Percentiles rank a stretch among this genome's conserved stretches.
These are phyloP conservation scores for Alosa alosa DNA, from an alignment of 2,113 vertebrate species.

Conservation along the genomic window DNA sequence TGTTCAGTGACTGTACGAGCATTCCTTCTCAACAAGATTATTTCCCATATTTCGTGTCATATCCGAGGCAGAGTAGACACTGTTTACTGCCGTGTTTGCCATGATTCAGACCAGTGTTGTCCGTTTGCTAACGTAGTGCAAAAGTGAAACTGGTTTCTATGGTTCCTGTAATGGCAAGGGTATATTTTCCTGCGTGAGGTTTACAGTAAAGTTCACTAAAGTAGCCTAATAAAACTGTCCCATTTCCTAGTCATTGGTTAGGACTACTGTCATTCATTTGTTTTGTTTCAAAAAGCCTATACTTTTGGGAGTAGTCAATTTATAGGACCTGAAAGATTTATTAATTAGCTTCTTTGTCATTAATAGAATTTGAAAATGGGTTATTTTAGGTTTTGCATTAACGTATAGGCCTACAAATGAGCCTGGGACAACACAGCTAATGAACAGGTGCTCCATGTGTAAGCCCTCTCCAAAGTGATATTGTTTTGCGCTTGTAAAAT, in stretches of 20 bases:
- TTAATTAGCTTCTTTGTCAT: neutral
- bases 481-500: neutral
- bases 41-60: neutral
- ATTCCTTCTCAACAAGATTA: neutral
- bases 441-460: neutral
- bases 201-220: neutral
- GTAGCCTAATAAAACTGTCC: neutral
- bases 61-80: neutral
- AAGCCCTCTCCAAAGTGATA: neutral
- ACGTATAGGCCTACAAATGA: neutral
- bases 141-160: neutral
- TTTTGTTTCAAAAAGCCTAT: neutral
- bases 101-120: neutral
- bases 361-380: neutral
- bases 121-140: constrained; percentile 3
- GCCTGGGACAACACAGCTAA: neutral
- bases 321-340: neutral
- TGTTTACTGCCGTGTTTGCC: neutral
- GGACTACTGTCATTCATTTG: neutral
- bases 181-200: neutral
- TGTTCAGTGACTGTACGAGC: neutral
- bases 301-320: neutral
- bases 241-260: neutral
- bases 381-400: neutral
- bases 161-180: neutral